Base-by-base conservation (phyloP, 2,113 vertebrate genomes). In the Leptosomus discolor region DNA sequence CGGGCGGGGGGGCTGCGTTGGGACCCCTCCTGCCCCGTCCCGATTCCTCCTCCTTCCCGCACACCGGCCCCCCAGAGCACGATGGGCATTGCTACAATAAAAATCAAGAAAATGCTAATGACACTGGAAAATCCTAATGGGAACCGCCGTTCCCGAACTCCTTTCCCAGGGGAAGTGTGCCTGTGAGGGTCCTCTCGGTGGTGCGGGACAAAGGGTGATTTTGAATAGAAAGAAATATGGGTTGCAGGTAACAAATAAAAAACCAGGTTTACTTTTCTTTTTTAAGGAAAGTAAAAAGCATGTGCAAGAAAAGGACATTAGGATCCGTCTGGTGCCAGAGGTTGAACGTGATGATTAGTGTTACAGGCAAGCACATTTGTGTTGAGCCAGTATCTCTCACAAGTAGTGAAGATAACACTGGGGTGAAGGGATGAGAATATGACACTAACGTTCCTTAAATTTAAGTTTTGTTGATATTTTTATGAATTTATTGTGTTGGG, bases 131-230 rank as follows among this genome's bases (percentile, higher is more conserved):
- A 67, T 37, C n/a, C 15, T 9, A 2, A 12, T 5, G 26, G 32
- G 24, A 51, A 20, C 4, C 0, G 32, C 37, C 1, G 1, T 18
- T 65, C 23, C 53, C 6, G 1, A 27, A 2, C 37, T 20, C 5
- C 19, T 69, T 71, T 30, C 30, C 20, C 3, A 0, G 13, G 8
- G 24, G 45, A 51, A 41, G 26, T 6, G n/a, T 64, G 71, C 34
- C 32, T 0, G 10, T 2, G 29, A 30, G 9, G 54, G 27, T 24
- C 88, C 8, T 30, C 0, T 0, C 30, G 3, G 26, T 8, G 46
- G 18, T 1, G 4, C 19, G 34, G 7, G 23, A 11, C 45, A 22
- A 15, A n/a, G 29, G 9, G 26, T 8, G 23, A 29, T 14, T 78
- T 54, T 65, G 51, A n/a, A 29, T 26, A 70, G 34, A 48, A 74